Base-by-base conservation (phyloP, 2,888 invertebrate genomes). In the Furcula furcula region DNA sequence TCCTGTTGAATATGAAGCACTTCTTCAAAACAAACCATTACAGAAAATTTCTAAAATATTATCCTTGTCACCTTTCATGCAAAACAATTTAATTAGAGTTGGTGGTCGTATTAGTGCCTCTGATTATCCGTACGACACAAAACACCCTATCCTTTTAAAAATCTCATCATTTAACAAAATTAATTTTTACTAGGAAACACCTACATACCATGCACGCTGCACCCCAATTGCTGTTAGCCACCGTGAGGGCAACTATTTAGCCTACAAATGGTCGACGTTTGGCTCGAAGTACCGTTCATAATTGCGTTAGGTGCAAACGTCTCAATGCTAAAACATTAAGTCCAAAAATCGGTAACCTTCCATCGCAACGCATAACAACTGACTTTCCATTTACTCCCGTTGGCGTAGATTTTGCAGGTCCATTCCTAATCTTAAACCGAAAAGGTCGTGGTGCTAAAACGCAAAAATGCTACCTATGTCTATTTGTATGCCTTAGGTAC, bases 291-390 rank as follows among this genome's bases (percentile, higher is more conserved):
- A 38, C 21, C 3, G 21, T 21, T 3, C 21, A 9, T 7, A 21
- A 21, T 7, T 21, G 21, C 7, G 21, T 21, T n/a, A 3, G 7
- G 7, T 21, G 21, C 16, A 16, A 5, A 5, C 16, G 16, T 5
- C 5, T 16, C 4, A 16, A 16, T 5, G 16, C 16, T 21, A 21
- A 21, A 21, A 21, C 21, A n/a, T 3, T 21, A 5, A 34, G 3
- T 2, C 47, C 47, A 3, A 42, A 31, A 12, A 54, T 54, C 53
- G 55, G 51, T 3, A 31, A 47, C 19, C 29, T 55, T 21, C 52
- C 55, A 3, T 7, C 33, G 1, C 45, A 49, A 9, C 29, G 40
- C 3, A 28, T 37, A 2, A 26, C 31, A 7, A 38, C 41, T 7
- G 38, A 32, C 5, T 42, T 39, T 20, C 43, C 46, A 10, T 45